Base-by-base conservation (phyloP, 2,113 vertebrate genomes). In the Oncorhynchus mykiss region DNA sequence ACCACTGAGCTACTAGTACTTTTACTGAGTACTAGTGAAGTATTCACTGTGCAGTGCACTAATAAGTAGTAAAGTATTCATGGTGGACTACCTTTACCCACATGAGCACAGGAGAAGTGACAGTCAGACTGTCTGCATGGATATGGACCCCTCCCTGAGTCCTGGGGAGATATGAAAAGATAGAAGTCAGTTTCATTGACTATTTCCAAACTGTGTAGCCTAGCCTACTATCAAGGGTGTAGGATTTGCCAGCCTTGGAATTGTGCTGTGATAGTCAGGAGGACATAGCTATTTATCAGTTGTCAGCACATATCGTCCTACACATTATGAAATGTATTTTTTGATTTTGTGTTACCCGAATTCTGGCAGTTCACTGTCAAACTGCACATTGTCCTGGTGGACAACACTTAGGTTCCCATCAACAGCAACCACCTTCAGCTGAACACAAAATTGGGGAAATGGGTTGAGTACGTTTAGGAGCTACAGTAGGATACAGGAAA, bases 91-190 rank as follows among this genome's bases (percentile, higher is more conserved):
- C 98, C 96, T 98, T 95, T 69, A 98, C 89, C 97, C 97, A 99
- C 97, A 99, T 97, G 45, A 98, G 92, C 12, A 96, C 96, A 0
- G 97, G 97, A 72, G 97, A 96, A 66, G 96, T 99, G 76, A 99
- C 95, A 0, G 95, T 96, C 86, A 99, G 88, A 29, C 92, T 85
- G 65, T 99, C 96, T 60, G 80, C 27, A 0, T 96, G 95, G 25
- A 97, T 77, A 2, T 95, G 93, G 54, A 95, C 95, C 18, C 98
- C 97, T 3, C 96, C 96, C 83, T 90, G 93, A 71, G 97, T 99
- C 89, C 98, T 99, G 83, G 76, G 12, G 1, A 67, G 4, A 54
- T 31, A 72, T 12, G 22, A 80, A 11, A 48, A 45, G 20, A 57
- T 57, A 20, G 20, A 57, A 57, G 54, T 57, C 20, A 57, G 20